Conservation (phyloP, 2,113 vertebrate species). For the Acanthisitta chloris region DNA sequence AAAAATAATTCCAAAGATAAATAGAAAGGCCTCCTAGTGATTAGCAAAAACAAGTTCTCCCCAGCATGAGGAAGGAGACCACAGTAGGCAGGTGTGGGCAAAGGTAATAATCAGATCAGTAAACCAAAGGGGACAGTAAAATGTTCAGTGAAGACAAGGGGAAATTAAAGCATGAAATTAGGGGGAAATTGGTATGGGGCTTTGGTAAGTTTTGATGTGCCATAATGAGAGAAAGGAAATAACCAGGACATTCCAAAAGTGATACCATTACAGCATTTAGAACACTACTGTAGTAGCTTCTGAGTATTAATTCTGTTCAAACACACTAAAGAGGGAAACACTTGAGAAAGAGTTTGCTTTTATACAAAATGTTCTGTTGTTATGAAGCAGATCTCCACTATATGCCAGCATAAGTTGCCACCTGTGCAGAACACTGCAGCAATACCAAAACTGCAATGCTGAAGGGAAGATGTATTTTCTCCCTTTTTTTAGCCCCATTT, state of each 20-base stretch:
- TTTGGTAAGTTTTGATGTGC: not conserved
- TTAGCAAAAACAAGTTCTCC: not conserved
- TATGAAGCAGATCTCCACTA: not conserved
- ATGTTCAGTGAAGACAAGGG: not conserved
- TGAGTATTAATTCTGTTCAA: not conserved
- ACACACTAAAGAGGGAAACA: not conserved
- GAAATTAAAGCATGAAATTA: not conserved
- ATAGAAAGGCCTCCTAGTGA: not conserved
- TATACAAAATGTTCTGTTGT: not conserved
- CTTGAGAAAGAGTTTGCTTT: not conserved
- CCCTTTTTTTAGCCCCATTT: not conserved
- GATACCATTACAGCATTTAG: not conserved
- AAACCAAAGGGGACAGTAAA: not conserved
- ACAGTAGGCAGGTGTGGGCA: not conserved
- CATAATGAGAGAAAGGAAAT: not conserved
- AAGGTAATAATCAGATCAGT: not conserved
- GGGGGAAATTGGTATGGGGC: not conserved
- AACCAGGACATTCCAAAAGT: not conserved
- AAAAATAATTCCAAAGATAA: not conserved
- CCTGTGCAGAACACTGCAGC: not conserved
- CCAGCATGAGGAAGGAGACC: not conserved
- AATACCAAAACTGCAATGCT: not conserved
- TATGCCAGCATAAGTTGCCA: not conserved
- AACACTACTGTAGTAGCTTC: not conserved
- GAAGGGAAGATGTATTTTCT: not conserved